Evolutionary conservation across 2,113 vertebrate species (phyloP).

Genomic region (Rhombomys opimus): DNA sequence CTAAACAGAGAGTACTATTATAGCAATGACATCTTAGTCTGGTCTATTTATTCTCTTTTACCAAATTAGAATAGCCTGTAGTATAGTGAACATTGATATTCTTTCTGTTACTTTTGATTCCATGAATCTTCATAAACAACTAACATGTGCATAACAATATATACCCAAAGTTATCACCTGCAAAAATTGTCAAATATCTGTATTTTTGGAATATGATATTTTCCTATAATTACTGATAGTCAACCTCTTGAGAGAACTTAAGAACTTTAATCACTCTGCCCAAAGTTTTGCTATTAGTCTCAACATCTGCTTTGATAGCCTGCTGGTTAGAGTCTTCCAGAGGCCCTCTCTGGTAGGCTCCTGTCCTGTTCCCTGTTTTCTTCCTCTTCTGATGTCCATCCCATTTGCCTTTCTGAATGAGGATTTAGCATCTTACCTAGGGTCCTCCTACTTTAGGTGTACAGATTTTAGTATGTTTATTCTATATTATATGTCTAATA

Average conservation of each 20-base stretch:
- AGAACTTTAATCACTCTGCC: slow-evolving; percentile 14
- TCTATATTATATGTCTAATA: no score
- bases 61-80: not conserved
- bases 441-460: no score
- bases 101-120: not conserved
- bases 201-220: not conserved
- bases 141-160: slow-evolving; percentile 21
- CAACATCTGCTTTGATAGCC: no score
- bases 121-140: slow-evolving; percentile 30
- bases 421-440: no score
- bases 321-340: no score
- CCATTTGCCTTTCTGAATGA: no score
- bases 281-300: no score
- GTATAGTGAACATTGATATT: slow-evolving; percentile 30
- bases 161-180: not conserved
- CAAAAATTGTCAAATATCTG: slow-evolving; percentile 45
- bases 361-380: no score
- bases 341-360: no score
- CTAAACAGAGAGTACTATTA: not conserved
- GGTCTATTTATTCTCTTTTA: not conserved
- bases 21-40: not conserved
- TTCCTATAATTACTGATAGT: slow-evolving; percentile 33
- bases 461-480: no score
- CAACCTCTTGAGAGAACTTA: not conserved
- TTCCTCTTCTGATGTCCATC: no score